These are phyloP conservation scores for Oreotragus oreotragus DNA, from an alignment of 2,113 vertebrate genomes.

Conservation along the genomic window DNA sequence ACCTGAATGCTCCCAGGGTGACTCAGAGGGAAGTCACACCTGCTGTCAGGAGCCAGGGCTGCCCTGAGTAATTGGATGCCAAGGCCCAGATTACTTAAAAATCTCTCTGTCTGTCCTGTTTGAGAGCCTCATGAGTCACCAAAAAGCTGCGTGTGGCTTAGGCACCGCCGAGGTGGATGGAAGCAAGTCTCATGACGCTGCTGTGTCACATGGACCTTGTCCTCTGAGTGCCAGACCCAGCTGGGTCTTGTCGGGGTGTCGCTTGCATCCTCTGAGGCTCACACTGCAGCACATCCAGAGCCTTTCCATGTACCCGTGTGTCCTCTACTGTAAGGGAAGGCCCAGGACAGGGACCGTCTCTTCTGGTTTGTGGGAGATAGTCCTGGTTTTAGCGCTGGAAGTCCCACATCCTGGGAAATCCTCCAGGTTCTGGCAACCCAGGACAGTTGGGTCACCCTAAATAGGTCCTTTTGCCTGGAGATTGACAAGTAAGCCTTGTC, in stretches of 20 bases:
- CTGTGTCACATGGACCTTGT: neutral
- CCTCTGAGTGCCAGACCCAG: neutral
- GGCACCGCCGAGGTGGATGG: rapidly evolving
- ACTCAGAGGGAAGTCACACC: neutral
- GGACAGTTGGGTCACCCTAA: neutral
- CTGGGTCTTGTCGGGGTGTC: neutral
- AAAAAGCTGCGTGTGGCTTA: rapidly evolving
- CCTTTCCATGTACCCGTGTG: rapidly evolving
- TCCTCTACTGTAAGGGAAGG: rapidly evolving
- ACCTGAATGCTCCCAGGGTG: neutral
- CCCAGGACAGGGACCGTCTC: rapidly evolving
- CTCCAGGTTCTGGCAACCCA: neutral
- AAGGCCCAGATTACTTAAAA: neutral
- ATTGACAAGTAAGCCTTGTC: neutral
- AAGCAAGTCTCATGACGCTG: neutral
- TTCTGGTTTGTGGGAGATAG: neutral
- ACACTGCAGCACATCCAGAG: neutral
- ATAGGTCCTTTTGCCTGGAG: neutral
- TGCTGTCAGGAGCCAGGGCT: neutral
- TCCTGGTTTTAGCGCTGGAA: neutral
- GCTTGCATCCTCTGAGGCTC: neutral
- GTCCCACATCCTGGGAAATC: neutral
- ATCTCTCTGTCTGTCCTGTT: neutral
- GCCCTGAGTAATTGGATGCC: neutral
- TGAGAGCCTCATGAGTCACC: neutral